Evolutionary conservation across 2,888 invertebrate species (phyloP).

Genomic region (Rhabditoides inermis): DNA sequence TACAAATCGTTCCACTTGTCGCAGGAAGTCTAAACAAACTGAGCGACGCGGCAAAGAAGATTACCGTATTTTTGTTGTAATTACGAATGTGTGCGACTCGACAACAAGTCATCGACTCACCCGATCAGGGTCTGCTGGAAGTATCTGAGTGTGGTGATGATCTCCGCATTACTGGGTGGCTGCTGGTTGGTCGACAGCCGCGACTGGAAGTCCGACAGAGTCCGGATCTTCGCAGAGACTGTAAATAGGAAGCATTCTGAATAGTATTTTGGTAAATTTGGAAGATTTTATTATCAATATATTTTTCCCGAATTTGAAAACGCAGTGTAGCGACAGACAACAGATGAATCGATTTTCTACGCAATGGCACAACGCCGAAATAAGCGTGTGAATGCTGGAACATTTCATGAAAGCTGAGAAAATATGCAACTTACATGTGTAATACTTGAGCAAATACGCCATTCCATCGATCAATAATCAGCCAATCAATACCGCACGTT

Average conservation of each 20-base stretch:
- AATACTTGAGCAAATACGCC: constrained; percentile 50
- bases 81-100: no score
- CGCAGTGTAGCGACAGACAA: neutral
- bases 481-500: no score
- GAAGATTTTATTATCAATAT: no score
- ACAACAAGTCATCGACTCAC: no score
- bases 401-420: neutral
- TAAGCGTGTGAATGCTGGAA: neutral
- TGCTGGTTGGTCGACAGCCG: constrained; percentile 65
- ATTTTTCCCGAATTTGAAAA: neutral
- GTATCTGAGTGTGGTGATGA: constrained; percentile 92
- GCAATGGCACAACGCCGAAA: neutral
- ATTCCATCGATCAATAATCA: constrained; percentile 13
- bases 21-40: no score
- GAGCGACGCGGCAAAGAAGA: no score
- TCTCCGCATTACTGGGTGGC: constrained; percentile 80
- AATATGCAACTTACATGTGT: constrained; percentile 38
- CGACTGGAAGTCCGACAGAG: constrained; percentile 88
- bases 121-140: constrained; percentile 88
- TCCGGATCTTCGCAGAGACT: constrained; percentile 96
- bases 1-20: no score
- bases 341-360: neutral
- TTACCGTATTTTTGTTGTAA: no score
- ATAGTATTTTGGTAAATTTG: no score
- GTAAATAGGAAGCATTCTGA: constrained; percentile 44